Percentiles rank a stretch among this genome's conserved stretches.
phyloP scores from a whole-genome alignment of 2,797 vertebrate species.

The Limosa lapponica region DNA sequence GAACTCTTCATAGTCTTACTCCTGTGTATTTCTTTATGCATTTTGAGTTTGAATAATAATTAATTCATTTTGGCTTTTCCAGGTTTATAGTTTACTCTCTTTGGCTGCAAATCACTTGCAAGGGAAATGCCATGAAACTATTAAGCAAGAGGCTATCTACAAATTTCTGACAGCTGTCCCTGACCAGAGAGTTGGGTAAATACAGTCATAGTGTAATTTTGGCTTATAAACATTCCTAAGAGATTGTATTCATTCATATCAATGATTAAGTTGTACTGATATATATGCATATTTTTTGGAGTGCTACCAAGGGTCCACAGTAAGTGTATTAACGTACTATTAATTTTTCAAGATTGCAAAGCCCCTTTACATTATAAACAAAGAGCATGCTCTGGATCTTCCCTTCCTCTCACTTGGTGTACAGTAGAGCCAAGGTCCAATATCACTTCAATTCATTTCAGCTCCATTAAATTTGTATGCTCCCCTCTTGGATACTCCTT shows the following conservation, averaged over 20 bases:
- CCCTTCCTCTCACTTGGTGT: not conserved
- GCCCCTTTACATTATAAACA: not conserved
- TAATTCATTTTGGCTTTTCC: slow-evolving; percentile 32
- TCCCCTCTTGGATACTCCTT: not conserved
- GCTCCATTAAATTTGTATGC: not conserved
- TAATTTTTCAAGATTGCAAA: not conserved
- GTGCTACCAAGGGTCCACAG: not conserved
- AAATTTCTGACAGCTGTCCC: slow-evolving; percentile 75
- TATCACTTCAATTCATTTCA: not conserved
- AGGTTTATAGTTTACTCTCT: slow-evolving; percentile 77
- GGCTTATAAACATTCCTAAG: not conserved
- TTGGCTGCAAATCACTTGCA: slow-evolving; percentile 72
- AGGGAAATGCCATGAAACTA: slow-evolving; percentile 35
- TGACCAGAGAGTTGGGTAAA: slow-evolving; percentile 75
- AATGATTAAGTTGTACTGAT: not conserved
- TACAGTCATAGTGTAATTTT: slow-evolving; percentile 32
- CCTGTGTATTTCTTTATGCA: not conserved
- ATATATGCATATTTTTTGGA: not conserved
- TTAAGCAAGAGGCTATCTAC: slow-evolving; percentile 77
- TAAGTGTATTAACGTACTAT: not conserved
- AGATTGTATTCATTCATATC: not conserved
- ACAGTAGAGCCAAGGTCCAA: not conserved
- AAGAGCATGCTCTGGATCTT: not conserved
- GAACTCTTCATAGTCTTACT: not conserved
- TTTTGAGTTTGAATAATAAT: slow-evolving; percentile 14